These are phyloP conservation scores for Sarcophilus harrisii DNA, from an alignment of 2,797 vertebrate genomes.

Conservation along the genomic window DNA sequence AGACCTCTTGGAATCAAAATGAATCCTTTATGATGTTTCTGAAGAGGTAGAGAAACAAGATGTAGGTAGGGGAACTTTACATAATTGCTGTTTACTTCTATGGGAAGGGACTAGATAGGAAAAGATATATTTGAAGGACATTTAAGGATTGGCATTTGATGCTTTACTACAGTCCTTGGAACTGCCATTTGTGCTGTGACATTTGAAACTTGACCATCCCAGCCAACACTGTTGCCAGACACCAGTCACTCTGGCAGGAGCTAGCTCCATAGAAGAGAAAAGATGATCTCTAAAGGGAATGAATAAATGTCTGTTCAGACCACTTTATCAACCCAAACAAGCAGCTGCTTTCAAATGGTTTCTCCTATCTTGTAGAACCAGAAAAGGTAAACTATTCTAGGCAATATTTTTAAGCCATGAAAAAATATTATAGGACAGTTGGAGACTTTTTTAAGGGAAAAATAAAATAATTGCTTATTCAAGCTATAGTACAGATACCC, in stretches of 20 bases:
- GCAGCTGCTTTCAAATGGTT: conserved; percentile 43
- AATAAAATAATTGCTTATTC: neutral
- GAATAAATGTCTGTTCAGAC: conserved; percentile 55
- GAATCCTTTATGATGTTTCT: conserved; percentile 43
- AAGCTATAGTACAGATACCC: neutral
- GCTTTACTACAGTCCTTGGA: conserved; percentile 54
- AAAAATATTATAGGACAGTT: conserved; percentile 5
- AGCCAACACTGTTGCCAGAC: conserved; percentile 37
- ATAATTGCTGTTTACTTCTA: conserved; percentile 56
- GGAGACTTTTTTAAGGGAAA: conserved; percentile 27
- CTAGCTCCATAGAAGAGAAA: conserved; percentile 51
- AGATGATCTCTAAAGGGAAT: conserved; percentile 59
- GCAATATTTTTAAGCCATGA: neutral
- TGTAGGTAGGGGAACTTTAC: neutral
- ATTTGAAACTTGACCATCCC: conserved; percentile 69
- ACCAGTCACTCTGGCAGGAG: conserved; percentile 65
- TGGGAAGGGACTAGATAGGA: conserved; percentile 48
- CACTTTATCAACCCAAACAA: conserved; percentile 53
- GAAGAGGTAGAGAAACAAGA: neutral
- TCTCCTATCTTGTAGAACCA: conserved; percentile 48
- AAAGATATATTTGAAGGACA: conserved; percentile 61
- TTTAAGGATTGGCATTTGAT: conserved; percentile 68
- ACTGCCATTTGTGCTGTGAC: conserved; percentile 59
- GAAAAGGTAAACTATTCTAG: conserved; percentile 58
- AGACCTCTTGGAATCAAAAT: conserved; percentile 59